Conservation (phyloP, 2,113 vertebrate species). For the Nanorana parkeri region DNA sequence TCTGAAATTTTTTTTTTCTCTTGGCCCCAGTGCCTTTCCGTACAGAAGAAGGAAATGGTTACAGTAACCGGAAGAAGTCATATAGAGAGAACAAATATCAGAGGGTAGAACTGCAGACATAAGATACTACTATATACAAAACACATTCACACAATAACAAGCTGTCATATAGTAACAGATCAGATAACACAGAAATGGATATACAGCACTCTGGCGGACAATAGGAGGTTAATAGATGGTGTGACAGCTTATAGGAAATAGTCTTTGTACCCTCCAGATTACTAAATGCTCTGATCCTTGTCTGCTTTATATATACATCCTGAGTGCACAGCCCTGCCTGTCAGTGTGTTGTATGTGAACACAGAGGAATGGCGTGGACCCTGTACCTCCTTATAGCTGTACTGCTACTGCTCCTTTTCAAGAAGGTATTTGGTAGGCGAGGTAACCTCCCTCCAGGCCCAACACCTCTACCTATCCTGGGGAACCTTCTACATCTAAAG, state of each 20-base stretch:
- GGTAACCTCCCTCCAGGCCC: constrained; percentile 32
- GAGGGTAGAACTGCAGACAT: too few relatives aligned
- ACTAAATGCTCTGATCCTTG: not conserved
- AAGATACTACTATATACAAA: not conserved
- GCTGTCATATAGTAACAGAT: not conserved
- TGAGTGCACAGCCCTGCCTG: not conserved
- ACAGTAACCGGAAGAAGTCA: too few relatives aligned
- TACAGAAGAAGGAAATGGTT: too few relatives aligned
- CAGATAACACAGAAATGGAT: too few relatives aligned
- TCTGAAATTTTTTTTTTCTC: too few relatives aligned
- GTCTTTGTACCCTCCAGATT: constrained; percentile 25
- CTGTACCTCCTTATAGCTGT: not conserved
- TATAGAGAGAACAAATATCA: too few relatives aligned
- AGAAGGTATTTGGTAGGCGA: constrained; percentile 5
- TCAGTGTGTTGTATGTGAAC: not conserved
- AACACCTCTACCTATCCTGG: constrained; percentile 17
- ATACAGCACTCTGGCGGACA: not conserved
- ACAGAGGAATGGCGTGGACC: constrained; percentile 6
- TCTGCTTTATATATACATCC: not conserved
- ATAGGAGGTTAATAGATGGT: not conserved
- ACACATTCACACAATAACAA: not conserved
- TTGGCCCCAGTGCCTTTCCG: too few relatives aligned
- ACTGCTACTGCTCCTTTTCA: not conserved
- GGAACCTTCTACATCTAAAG: constrained; percentile 33
- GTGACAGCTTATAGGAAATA: constrained; percentile 34